A percentile compares a stretch with the other conserved stretches of the same genome.
Conservation (phyloP, 2,113 vertebrate genomes). For the Lepus europaeus region DNA sequence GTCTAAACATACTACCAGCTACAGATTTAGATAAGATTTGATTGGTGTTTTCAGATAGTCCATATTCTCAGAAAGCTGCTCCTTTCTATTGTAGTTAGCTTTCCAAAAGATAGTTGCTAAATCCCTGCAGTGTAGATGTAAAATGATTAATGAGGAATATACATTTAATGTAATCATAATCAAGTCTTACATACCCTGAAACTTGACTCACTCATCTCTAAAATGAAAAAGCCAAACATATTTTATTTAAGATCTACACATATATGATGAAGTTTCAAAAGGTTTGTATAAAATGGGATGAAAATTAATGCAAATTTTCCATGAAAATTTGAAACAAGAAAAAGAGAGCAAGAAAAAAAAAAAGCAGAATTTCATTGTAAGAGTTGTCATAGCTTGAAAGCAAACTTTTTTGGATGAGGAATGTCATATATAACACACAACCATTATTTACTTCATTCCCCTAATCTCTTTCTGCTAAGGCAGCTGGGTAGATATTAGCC, state of each 20-base stretch:
- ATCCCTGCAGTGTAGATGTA: neutral
- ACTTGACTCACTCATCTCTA: neutral
- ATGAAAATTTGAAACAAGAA: no score
- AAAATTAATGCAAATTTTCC: no score
- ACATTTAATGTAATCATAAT: conserved; percentile 13
- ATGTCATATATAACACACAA: neutral
- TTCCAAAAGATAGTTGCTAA: neutral
- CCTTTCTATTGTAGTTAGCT: neutral
- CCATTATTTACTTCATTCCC: conserved; percentile 15
- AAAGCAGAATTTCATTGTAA: neutral
- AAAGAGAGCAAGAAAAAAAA: no score
- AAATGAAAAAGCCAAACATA: neutral
- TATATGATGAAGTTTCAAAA: neutral
- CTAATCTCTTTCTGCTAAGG: neutral
- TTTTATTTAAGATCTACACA: neutral
- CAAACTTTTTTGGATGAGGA: conserved; percentile 34
- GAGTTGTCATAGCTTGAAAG: neutral
- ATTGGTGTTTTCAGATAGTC: neutral
- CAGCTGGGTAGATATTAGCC: no score
- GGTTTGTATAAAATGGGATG: no score
- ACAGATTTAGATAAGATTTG: neutral
- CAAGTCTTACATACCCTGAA: neutral
- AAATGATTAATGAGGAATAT: conserved; percentile 17
- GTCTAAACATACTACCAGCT: neutral
- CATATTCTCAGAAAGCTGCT: neutral